Base-by-base conservation (phyloP, 2,888 invertebrate species). In the Pyrrhia umbra region DNA sequence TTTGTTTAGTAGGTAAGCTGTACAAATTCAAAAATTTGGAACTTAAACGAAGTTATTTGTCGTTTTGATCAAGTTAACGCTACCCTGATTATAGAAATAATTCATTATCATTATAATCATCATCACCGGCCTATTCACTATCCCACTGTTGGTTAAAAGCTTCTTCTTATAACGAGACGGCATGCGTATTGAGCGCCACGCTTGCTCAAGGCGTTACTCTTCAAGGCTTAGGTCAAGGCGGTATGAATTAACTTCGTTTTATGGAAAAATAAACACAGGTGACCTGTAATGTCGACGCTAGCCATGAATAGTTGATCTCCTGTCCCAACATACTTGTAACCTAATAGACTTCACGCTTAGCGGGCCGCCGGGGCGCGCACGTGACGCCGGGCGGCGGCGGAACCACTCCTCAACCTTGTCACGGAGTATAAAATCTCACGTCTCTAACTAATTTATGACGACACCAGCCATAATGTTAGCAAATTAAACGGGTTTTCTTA, bases 401-500 rank as follows among this genome's bases (percentile, higher is more conserved):
- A 37, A 47, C 45, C 42, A 51, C 49, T 42, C 25, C 23, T 43
- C 40, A 40, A 27, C 72, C 58, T 61, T 65, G 69, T 75, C 59
- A 68, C 42, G 27, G 50, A 45, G 70, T 63, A 75, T 67, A 66
- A 63, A 55, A 76, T 75, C 71, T 54, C 56, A 46, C 56, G 56
- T 59, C 66, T 45, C 51, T 25, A 20, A 69, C 70, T 60, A 77
- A 77, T 73, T 77, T 73, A 77, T 77, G 58, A 61, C 27, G 65
- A 52, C 77, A 61, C 58, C 43, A 42, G 63, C 58, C 58, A 18
- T 58, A 63, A 69, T 43, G 68, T 47, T 52, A 52, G 64, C 30
- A 73, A 77, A 79, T 77, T 62, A 68, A 59, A 54, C 50, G 50
- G 39, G 16, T 13, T 20, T 56, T 57, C 74, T 52, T 67, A 42